Base-by-base conservation (phyloP, 2,888 invertebrate species). In the Tricholauxania praeusta region DNA sequence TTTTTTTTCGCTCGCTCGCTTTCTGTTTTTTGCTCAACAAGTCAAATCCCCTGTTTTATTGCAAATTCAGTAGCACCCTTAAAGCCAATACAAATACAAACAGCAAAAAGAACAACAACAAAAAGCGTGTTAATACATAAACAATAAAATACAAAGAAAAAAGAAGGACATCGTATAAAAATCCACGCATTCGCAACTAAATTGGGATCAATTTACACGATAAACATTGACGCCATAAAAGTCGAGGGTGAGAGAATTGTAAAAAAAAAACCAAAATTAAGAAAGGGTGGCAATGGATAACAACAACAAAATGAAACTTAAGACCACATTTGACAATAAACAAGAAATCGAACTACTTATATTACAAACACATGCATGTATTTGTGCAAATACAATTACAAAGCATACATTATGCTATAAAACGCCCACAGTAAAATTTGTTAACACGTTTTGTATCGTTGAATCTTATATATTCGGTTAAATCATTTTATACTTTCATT, bases 161-260 rank as follows among this genome's bases (percentile, higher is more conserved):
- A 28, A 65, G n/a, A 49, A 51, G 65, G 32, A 64, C 63, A 49
- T 12, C 49, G 63, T 15, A 51, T 51, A 65, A 51, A 65, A 65
- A 32, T 52, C 22, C 65, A 65, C 51, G 51, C 65, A 52, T 65
- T 65, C 22, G 51, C 65, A 65, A 51, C 51, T 65, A 22, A 49
- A 65, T 65, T 19, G 52, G 65, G 49, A 49, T 65, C 51, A 65
- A 65, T 65, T 65, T 65, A 65, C 65, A 65, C 65, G 51, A 65
- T 65, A 65, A 39, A 39, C 39, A 39, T 39, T 39, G 39, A 39
- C 39, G 39, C 39, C 39, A 39, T 39, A 39, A 39, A 51, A 65
- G 22, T 12, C 10, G 64, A 6, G 17, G 28, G 60, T 57, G 19
- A 2, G 14, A 19, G 12, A 12, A 22, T 12, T 22, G 14, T 12